Conservation (phyloP, 53 echinoderm and acorn worm genomes). For the Luidia sarsii region DNA sequence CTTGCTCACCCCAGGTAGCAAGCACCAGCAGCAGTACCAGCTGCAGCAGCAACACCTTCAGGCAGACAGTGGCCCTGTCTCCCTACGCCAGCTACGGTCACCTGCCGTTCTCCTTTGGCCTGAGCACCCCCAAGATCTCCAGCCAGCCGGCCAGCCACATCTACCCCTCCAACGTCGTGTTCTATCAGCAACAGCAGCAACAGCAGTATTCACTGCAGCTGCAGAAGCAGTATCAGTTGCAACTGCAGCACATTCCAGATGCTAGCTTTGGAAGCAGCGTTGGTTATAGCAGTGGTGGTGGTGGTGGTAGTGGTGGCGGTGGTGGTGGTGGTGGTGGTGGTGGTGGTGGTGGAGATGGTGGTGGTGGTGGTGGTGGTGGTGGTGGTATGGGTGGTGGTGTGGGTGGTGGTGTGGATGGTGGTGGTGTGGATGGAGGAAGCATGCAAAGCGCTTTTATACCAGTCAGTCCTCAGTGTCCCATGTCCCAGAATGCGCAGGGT, state of each 20-base stretch:
- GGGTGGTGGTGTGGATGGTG: background rate
- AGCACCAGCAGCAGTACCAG: background rate
- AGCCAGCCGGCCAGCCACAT: background rate
- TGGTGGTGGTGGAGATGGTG: background rate
- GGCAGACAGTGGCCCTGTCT: background rate
- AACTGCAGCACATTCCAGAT: no score
- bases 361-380: background rate
- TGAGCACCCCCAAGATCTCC: constrained; percentile 2
- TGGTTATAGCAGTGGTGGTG: background rate
- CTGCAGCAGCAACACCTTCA: background rate
- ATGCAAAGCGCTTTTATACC: constrained; percentile 4
- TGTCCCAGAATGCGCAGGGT: background rate
- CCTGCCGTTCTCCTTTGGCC: constrained; percentile 18
- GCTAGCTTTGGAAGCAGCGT: background rate
- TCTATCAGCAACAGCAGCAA: constrained; percentile 26
- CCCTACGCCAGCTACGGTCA: constrained; percentile 3
- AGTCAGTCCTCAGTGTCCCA: background rate
- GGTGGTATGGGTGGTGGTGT: no score
- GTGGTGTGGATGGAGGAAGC: background rate
- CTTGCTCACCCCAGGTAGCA: no score
- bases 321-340: background rate
- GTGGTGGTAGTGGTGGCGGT: background rate
- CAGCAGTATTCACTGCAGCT: constrained; percentile 7
- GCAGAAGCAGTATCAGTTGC: constrained; percentile 2
- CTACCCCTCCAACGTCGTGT: constrained; percentile 6